Evolutionary conservation across 2,113 vertebrate genomes (phyloP), one percentile per base, ranked within the genome.

Genomic region (Tylochromis polylepis): DNA sequence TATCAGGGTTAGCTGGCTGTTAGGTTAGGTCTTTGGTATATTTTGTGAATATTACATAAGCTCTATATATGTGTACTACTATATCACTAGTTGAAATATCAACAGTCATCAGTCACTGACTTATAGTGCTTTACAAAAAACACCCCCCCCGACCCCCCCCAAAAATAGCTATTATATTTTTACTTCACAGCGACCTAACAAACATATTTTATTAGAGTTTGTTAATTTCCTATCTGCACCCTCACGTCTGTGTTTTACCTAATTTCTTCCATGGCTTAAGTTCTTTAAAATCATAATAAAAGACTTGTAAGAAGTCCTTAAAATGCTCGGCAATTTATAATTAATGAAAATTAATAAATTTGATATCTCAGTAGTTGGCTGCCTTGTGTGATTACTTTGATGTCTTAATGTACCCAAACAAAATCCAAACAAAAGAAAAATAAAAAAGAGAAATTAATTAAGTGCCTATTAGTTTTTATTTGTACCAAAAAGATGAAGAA

Each of bases 351-450:
- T 58, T 55, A 82, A 88, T 90, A 24, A 58, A 85, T 89, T 88
- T 78, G 18, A 82, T 89, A 72, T 90, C 62, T 85, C 56, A 58
- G 22, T 88, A 78, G 79, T 84, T 87, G 49, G 83, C 85, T 88
- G 72, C 31, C 82, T 84, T 11, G 22, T 65, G 31, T 24, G 67
- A 89, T 88, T 89, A 51, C 70, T 83, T 90, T 91, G 81, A 91
- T 93, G 84, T 89, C 77, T 79, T 83, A 79, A 89, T 92, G 81
- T 60, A 34, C 18, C 75, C 55, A 80, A 89, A 89, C 60, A 86
- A 84, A 84, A 84, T 67, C 11, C 67, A 85, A 87, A 85, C 82
- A 86, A 92, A 85, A 81, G 20, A 22, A 79, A 79, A 75, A 6
- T 36, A 70, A 81, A 58, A 60, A 16, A 59, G 24, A 43, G 11